Conservation (phyloP, 2,888 invertebrate species). For the Isoperla grammatica region DNA sequence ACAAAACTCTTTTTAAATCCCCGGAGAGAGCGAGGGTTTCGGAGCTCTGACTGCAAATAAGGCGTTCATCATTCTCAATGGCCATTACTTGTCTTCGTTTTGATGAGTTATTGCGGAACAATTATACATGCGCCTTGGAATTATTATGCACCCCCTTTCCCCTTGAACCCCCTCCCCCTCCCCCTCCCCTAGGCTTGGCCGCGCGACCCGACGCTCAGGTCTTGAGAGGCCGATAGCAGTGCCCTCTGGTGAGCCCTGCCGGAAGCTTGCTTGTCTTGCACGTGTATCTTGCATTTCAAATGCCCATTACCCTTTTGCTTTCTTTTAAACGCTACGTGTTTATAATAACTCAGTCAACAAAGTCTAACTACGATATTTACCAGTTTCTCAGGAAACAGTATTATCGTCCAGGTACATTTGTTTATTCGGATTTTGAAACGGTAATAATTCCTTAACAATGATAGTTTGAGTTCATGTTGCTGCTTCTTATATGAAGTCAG, state of each 20-base stretch:
- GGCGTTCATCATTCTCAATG: conserved; percentile 29
- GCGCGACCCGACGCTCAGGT: not conserved
- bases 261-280: conserved; percentile 22
- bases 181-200: not conserved
- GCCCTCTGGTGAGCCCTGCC: conserved; percentile 20
- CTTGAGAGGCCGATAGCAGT: conserved; percentile 8
- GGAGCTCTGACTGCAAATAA: conserved; percentile 12
- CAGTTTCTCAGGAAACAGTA: too few relatives aligned
- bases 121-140: conserved; percentile 27
- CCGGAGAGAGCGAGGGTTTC: not conserved
- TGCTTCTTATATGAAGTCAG: too few relatives aligned
- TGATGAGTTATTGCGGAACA: conserved; percentile 29
- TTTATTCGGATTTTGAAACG: too few relatives aligned
- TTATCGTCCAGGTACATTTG: too few relatives aligned
- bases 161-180: not conserved
- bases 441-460: too few relatives aligned
- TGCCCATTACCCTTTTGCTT: conserved; percentile 9
- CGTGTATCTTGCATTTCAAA: conserved; percentile 20
- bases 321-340: not conserved
- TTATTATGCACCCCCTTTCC: conserved; percentile 26
- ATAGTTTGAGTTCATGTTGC: too few relatives aligned
- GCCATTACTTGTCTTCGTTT: conserved; percentile 30
- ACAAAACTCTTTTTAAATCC: conserved; percentile 15
- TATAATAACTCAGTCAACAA: too few relatives aligned
- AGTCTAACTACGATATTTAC: too few relatives aligned